Percentiles rank a stretch among this genome's conserved stretches.
phyloP scores from a whole-genome alignment of 2,797 vertebrate species.

The Clangula hyemalis region DNA sequence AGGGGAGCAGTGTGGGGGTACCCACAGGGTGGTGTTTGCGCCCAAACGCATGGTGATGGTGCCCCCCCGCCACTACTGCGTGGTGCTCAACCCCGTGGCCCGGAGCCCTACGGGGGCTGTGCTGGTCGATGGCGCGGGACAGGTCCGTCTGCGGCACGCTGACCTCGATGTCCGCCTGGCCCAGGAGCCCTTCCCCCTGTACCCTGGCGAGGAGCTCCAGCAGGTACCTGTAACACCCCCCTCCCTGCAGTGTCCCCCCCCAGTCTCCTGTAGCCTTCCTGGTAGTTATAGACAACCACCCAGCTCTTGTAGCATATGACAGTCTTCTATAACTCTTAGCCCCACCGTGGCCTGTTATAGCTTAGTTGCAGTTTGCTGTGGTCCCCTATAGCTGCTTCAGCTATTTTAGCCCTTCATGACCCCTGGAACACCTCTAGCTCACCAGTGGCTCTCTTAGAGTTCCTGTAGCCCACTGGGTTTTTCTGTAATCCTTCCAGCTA shows the following conservation, averaged over 20 bases:
- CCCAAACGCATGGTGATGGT: constrained; percentile 87
- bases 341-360: background rate
- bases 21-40: constrained; percentile 82
- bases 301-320: too few relatives aligned
- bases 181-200: constrained; percentile 91
- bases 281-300: too few relatives aligned
- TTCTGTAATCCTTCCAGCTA: background rate
- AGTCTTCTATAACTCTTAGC: too few relatives aligned
- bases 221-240: constrained; percentile 74
- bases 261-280: background rate
- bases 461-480: background rate
- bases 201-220: constrained; percentile 88
- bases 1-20: background rate
- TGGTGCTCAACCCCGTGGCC: constrained; percentile 84
- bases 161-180: constrained; percentile 90
- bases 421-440: background rate
- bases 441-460: background rate
- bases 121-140: constrained; percentile 82
- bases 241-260: background rate
- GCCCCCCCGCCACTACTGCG: constrained; percentile 89
- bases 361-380: background rate
- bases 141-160: constrained; percentile 88
- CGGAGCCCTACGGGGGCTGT: constrained; percentile 62
- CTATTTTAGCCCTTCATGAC: background rate
- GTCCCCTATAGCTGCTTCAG: background rate